Evolutionary conservation across 2,113 vertebrate species (phyloP).

Genomic region (Notechis scutatus): DNA sequence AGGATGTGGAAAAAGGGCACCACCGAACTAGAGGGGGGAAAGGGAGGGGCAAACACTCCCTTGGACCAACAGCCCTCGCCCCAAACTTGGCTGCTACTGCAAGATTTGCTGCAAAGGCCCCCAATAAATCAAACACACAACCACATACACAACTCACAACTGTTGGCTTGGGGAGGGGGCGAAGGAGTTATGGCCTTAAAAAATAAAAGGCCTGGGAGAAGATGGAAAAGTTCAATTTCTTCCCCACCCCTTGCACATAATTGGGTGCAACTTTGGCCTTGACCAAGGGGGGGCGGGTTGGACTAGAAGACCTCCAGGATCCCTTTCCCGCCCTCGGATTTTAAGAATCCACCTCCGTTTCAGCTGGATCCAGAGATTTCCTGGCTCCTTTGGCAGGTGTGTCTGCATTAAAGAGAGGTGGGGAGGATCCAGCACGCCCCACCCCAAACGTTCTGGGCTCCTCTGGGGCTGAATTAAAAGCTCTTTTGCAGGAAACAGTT

Average conservation of each 20-base stretch:
- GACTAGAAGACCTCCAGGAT: neutral
- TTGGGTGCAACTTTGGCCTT: neutral
- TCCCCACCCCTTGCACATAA: too few species aligned
- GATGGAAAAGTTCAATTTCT: accelerated
- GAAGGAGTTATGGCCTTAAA: neutral
- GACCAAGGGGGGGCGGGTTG: neutral
- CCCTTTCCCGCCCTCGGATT: neutral
- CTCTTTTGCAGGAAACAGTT: neutral
- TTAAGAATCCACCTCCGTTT: neutral
- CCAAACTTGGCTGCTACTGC: too few species aligned
- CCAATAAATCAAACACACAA: too few species aligned
- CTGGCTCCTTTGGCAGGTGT: neutral
- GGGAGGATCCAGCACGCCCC: neutral
- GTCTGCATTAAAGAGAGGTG: neutral
- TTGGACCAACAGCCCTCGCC: too few species aligned
- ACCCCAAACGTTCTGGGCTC: neutral
- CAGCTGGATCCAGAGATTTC: neutral
- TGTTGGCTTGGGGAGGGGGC: neutral
- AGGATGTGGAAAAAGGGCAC: neutral
- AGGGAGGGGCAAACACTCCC: too few species aligned
- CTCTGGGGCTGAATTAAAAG: neutral
- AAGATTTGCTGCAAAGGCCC: too few species aligned
- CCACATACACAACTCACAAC: neutral
- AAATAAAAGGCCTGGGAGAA: neutral
- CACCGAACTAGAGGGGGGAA: accelerated